phyloP scores from a whole-genome alignment of 2,888 invertebrate species.

The Brenthis ino region DNA sequence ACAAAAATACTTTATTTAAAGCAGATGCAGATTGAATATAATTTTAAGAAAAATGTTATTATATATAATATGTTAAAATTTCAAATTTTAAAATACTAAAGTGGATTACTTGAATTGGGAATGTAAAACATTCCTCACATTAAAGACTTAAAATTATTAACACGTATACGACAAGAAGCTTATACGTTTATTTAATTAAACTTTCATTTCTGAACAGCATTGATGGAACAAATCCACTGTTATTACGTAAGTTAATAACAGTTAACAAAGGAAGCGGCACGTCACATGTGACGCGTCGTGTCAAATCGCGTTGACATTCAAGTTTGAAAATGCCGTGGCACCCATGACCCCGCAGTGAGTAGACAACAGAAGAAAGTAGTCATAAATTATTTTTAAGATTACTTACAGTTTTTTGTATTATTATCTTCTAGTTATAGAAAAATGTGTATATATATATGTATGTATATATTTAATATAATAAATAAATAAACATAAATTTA shows the following conservation, averaged over 20 bases:
- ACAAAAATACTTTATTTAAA: conserved; percentile 6
- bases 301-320: conserved; percentile 76
- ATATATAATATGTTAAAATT: neutral
- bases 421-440: too few species aligned
- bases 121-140: conserved; percentile 5
- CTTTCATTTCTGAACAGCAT: conserved; percentile 39
- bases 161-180: conserved; percentile 20
- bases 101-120: neutral
- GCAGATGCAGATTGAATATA: conserved; percentile 15
- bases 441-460: too few species aligned
- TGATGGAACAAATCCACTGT: conserved; percentile 49
- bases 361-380: neutral
- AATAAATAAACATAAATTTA: too few species aligned
- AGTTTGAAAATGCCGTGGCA: conserved; percentile 67
- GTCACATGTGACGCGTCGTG: conserved; percentile 71
- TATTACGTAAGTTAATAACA: conserved; percentile 70
- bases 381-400: neutral
- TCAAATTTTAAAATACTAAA: conserved; percentile 8
- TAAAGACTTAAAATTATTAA: conserved; percentile 17
- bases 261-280: conserved; percentile 71
- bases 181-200: conserved; percentile 35
- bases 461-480: too few species aligned
- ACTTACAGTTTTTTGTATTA: too few species aligned
- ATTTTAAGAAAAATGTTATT: neutral
- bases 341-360: conserved; percentile 47